A percentile compares a stretch with the other conserved stretches of the same genome.
These are phyloP conservation scores for Diplodus sargus DNA, from an alignment of 2,797 vertebrate genomes.

Conservation along the genomic window DNA sequence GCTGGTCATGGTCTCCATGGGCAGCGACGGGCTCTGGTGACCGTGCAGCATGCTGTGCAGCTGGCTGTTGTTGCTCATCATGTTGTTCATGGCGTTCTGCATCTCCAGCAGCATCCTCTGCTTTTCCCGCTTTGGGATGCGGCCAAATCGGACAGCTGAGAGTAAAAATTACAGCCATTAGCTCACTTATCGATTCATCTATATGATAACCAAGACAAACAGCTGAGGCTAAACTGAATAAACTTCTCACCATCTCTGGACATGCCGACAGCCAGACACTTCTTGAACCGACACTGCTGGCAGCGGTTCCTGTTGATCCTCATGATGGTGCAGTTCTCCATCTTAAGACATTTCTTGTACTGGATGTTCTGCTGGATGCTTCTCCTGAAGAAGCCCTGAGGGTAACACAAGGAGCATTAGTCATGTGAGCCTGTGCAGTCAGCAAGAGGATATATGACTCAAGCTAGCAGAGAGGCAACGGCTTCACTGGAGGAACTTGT, in stretches of 20 bases:
- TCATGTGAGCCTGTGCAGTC: too few species aligned
- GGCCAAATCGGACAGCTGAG: slow-evolving; percentile 96
- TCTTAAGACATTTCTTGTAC: slow-evolving; percentile 99
- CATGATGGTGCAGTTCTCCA: slow-evolving; percentile 97
- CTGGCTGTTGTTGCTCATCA: slow-evolving; percentile 94
- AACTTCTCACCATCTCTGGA: slow-evolving; percentile 93
- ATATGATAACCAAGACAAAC: not conserved
- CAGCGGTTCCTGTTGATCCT: slow-evolving; percentile 98
- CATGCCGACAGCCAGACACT: slow-evolving; percentile 98
- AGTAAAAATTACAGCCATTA: slow-evolving; percentile 13
- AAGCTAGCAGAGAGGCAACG: too few species aligned
- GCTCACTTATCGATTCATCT: not conserved
- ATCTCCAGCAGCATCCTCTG: slow-evolving; percentile 99
- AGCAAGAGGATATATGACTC: not conserved
- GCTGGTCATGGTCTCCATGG: slow-evolving; percentile 81
- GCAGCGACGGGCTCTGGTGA: slow-evolving; percentile 73
- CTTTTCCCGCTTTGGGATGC: slow-evolving; percentile 98
- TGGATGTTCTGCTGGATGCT: slow-evolving; percentile 99
- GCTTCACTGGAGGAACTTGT: not conserved
- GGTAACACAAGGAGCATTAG: not conserved
- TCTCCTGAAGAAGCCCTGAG: slow-evolving; percentile 96
- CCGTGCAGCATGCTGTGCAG: slow-evolving; percentile 87
- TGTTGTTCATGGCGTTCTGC: slow-evolving; percentile 98
- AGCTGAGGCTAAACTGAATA: not conserved
- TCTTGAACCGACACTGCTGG: slow-evolving; percentile 99